Evolutionary conservation across 2,888 invertebrate genomes (phyloP), one percentile per base, ranked within the genome.

Genomic region (Caradrina kadenii): DNA sequence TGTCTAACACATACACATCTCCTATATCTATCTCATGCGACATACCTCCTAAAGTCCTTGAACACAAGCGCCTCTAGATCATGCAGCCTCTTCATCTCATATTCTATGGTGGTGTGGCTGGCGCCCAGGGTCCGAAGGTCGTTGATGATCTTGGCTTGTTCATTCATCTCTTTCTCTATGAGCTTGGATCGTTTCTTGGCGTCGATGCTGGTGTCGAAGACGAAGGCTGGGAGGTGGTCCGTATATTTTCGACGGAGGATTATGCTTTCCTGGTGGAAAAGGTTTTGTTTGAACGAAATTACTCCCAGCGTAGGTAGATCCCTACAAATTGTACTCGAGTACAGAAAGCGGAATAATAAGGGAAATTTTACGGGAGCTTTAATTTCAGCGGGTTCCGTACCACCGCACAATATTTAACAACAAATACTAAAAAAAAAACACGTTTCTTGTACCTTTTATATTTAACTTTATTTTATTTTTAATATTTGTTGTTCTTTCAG

Each of bases 161-260:
- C 99, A 89, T 98, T 99, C 99, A 99, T 99, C 94, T 99, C 99
- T 89, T 98, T 98, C 93, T 99, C 99, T 86, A 99, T 98, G 76
- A 99, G 96, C 88, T 98, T 98, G n/a, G 99, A 98, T 19, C 99
- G 97, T 88, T 98, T 97, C 88, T 97, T 97, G 17, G 98, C 97
- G 89, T 98, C 98, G 55, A 98, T 96, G 10, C 97, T 97, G 17
- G 97, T 97, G 94, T 98, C 98, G 87, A 98, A 97, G 63, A 98
- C 97, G 92, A 98, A 98, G 10, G 98, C 97, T 0, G 99, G 98
- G 60, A 99, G 93, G 88, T 97, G 97, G 85, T 98, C 98, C 21
- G 97, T 96, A 89, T 97, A 97, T 79, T 97, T 97, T 72, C 97
- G 96, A 45, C 97, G 97, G 80, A 96, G 96, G 84, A 96, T 95